Evolutionary conservation across 2,888 invertebrate species (phyloP).

Genomic region (Brassicogethes aeneus): DNA sequence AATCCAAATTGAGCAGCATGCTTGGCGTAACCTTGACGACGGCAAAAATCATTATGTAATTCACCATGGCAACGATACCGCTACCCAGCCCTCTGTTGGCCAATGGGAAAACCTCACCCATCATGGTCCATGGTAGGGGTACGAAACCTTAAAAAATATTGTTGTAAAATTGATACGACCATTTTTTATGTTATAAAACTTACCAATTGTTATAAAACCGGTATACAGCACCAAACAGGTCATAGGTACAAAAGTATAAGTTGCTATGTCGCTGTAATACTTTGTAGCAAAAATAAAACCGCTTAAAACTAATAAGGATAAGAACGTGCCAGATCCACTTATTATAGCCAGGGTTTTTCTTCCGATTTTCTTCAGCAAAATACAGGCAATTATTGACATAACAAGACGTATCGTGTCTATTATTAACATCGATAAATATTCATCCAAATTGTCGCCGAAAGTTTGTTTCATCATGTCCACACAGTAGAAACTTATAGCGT

Average conservation of each 20-base stretch:
- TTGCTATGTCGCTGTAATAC: conserved; percentile 23
- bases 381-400: conserved; percentile 53
- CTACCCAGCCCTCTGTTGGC: conserved; percentile 51
- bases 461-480: conserved; percentile 50
- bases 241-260: conserved; percentile 23
- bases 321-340: conserved; percentile 51
- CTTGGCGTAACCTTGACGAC: conserved; percentile 60
- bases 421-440: conserved; percentile 54
- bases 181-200: too few species aligned
- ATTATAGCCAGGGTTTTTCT: conserved; percentile 54
- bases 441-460: conserved; percentile 51
- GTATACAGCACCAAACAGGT: conserved; percentile 49
- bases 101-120: conserved; percentile 60
- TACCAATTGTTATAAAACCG: conserved; percentile 49
- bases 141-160: conserved; percentile 15
- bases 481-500: conserved; percentile 61
- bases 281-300: conserved; percentile 13
- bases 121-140: conserved; percentile 61
- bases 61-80: conserved; percentile 56
- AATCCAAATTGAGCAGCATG: conserved; percentile 49
- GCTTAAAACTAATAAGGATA: conserved; percentile 42
- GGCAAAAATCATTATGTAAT: conserved; percentile 54
- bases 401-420: conserved; percentile 54
- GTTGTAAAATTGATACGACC: background rate
- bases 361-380: conserved; percentile 51